Evolutionary conservation across 2,888 invertebrate species (phyloP).

Genomic region (Drosophila subsilvestris): DNA sequence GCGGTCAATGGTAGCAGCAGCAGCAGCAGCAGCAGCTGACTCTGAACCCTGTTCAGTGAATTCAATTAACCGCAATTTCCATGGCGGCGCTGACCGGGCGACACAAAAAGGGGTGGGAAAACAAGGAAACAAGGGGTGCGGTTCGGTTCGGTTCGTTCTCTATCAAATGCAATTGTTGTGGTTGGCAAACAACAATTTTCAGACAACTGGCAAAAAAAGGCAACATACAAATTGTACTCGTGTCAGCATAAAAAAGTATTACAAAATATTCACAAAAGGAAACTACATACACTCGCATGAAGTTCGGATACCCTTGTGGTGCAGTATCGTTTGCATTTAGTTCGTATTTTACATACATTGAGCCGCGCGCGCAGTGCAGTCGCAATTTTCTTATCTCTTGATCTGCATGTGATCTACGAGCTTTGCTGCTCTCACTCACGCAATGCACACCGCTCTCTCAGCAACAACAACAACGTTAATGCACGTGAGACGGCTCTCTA

Average conservation of each 20-base stretch:
- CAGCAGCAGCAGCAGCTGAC: conserved; percentile 44
- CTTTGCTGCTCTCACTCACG: neutral
- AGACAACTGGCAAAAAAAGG: conserved; percentile 36
- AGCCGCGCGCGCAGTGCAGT: neutral
- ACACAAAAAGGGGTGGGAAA: neutral
- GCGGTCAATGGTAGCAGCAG: too few species aligned
- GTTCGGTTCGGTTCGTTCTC: conserved; percentile 27
- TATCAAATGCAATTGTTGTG: conserved; percentile 67
- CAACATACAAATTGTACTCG: conserved; percentile 39
- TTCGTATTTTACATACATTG: neutral
- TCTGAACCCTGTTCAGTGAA: conserved; percentile 70
- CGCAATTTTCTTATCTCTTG: neutral
- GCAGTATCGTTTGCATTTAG: neutral
- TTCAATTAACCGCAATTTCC: conserved; percentile 80
- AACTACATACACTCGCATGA: neutral
- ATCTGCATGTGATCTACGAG: neutral
- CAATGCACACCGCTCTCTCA: neutral
- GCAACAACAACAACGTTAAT: neutral
- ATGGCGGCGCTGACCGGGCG: conserved; percentile 47
- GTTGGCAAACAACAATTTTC: conserved; percentile 48
- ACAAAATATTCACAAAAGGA: conserved; percentile 2
- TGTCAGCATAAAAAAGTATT: conserved; percentile 30
- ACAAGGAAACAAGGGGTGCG: conserved; percentile 16
- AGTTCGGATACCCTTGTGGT: neutral
- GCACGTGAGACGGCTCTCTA: neutral